These are phyloP conservation scores for Troilus luridus DNA, from an alignment of 2,888 invertebrate genomes.

Conservation along the genomic window DNA sequence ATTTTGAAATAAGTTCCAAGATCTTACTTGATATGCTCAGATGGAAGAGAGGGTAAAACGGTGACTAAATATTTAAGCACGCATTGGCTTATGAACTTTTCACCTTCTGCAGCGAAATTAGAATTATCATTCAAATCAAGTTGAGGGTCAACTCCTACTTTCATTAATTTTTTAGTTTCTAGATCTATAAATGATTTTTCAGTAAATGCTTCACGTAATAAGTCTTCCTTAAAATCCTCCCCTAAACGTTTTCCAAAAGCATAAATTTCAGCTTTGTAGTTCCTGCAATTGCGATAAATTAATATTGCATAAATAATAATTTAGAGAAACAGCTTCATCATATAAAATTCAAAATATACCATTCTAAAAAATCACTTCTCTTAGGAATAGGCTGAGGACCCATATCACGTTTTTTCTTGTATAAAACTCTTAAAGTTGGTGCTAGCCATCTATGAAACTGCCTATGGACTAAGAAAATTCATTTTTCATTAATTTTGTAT, in stretches of 20 bases:
- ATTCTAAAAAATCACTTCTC: slow-evolving; percentile 80
- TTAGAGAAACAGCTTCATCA: background rate
- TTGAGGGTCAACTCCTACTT: slow-evolving; percentile 77
- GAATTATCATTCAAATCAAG: slow-evolving; percentile 78
- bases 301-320: background rate
- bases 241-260: slow-evolving; percentile 89
- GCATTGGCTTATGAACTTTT: slow-evolving; percentile 76
- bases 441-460: slow-evolving; percentile 76
- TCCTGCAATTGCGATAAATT: slow-evolving; percentile 66
- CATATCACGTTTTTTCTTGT: slow-evolving; percentile 73
- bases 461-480: slow-evolving; percentile 64
- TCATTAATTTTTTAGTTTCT: slow-evolving; percentile 79
- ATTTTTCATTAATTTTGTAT: background rate
- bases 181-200: slow-evolving; percentile 81
- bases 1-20: background rate
- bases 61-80: slow-evolving; percentile 79
- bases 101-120: slow-evolving; percentile 79
- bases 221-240: slow-evolving; percentile 82
- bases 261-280: slow-evolving; percentile 73
- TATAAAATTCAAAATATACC: slow-evolving; percentile 71
- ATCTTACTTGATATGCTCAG: slow-evolving; percentile 60
- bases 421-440: slow-evolving; percentile 78
- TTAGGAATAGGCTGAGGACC: slow-evolving; percentile 73
- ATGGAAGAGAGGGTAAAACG: slow-evolving; percentile 71
- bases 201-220: slow-evolving; percentile 83